Evolutionary conservation across 2,888 invertebrate genomes (phyloP), one percentile per base, ranked within the genome.

Genomic region (Hyalella azteca): DNA sequence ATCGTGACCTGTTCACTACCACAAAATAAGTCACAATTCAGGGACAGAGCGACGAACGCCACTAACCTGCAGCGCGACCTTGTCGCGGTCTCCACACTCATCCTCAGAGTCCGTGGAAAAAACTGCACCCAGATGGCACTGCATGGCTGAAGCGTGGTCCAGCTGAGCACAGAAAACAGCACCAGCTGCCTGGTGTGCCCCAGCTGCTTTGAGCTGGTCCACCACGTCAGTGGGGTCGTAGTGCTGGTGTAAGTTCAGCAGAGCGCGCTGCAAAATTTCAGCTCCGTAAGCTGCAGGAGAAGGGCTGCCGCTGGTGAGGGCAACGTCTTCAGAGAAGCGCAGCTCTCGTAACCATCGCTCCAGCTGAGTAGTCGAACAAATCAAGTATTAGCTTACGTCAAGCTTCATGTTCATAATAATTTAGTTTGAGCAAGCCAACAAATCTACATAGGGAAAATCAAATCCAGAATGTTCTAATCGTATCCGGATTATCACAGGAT

Each of bases 131-230:
- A 83, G 81, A 45, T 83, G 83, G 78, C 81, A 80, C 59, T 80
- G 81, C 81, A 83, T 81, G 32, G 83, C 83, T 40, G 80, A 77
- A 45, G 79, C 81, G 79, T 83, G 80, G 48, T 83, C 81, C 19
- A 75, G 73, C 45, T 80, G 81, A 26, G 81, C 39, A 36, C 81
- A 78, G 66, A 81, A 81, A 26, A 83, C 66, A 36, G 81, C 80
- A 2, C 80, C 83, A n/a, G 80, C 45, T 0, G 83, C 83, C 41
- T 83, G 83, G 79, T 83, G 81, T 26, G 75, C 83, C 32, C 79
- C 79, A 19, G 80, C 59, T 36, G 80, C 81, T 41, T 78, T 49
- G 3, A 83, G 78, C 81, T 81, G 32, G 1, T 73, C 66, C 0
- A 19, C 19, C 11, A 66, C 13, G 7, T 13, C 19, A 36, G 29